Evolutionary conservation across 2,888 invertebrate genomes (phyloP).

Genomic region (Coremacera marginata): DNA sequence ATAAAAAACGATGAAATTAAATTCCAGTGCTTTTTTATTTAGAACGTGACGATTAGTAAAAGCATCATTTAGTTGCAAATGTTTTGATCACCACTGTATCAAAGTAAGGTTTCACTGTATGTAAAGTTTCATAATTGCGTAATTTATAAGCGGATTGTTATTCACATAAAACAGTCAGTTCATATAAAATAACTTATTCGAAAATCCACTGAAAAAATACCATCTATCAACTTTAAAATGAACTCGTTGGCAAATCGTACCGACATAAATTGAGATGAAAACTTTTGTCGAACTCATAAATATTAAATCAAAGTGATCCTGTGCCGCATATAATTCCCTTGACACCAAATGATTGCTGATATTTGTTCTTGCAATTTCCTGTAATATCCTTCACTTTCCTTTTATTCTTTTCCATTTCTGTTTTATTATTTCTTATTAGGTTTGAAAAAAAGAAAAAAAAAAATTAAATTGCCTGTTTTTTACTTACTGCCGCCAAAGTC

Average conservation of each 20-base stretch:
- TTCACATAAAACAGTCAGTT: no score
- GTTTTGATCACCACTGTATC: no score
- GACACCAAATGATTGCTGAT: conserved; percentile 11
- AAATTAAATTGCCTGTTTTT: neutral
- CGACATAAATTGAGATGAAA: neutral
- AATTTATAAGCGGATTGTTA: no score
- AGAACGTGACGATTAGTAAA: no score
- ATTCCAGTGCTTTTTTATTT: no score
- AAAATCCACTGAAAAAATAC: no score
- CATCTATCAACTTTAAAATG: neutral
- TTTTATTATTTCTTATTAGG: neutral
- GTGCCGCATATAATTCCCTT: neutral
- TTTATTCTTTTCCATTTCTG: neutral
- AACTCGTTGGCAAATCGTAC: neutral
- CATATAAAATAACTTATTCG: no score
- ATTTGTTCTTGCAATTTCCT: conserved; percentile 17
- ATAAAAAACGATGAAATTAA: no score
- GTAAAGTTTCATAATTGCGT: no score
- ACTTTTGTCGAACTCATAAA: conserved; percentile 10
- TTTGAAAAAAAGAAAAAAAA: no score
- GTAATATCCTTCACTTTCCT: conserved; percentile 26
- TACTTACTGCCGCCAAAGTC: neutral
- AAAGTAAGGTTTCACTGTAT: no score
- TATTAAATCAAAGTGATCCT: conserved; percentile 32
- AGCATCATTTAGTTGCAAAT: no score